phyloP scores from a whole-genome alignment of 2,113 vertebrate species.

The Seriola dumerili region DNA sequence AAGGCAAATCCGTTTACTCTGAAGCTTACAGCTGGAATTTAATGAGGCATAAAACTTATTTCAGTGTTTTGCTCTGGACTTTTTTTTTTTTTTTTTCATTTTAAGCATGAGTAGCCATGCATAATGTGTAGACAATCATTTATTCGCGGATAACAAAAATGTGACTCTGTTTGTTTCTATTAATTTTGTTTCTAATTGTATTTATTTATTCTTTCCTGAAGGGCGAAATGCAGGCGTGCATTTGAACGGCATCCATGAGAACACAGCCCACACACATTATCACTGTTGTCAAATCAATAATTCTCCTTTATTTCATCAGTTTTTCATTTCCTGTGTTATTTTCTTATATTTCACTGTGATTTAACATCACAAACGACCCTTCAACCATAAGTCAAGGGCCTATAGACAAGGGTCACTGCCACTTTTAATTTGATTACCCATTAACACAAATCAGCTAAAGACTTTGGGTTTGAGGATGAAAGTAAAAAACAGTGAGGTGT shows the following conservation, averaged over 20 bases:
- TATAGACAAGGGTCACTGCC: not conserved
- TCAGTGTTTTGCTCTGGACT: slow-evolving; percentile 35
- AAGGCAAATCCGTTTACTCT: slow-evolving; percentile 57
- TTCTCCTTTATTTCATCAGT: too few relatives aligned
- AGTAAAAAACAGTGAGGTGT: not conserved
- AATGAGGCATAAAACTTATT: slow-evolving; percentile 61
- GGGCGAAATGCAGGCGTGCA: slow-evolving; percentile 45
- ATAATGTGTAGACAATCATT: slow-evolving; percentile 71
- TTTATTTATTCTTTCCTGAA: slow-evolving; percentile 50
- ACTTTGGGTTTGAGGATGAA: not conserved
- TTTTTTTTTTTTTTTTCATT: slow-evolving; percentile 55
- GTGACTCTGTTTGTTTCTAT: slow-evolving; percentile 62
- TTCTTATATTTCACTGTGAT: not conserved
- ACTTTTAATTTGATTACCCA: too few relatives aligned
- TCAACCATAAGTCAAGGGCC: not conserved
- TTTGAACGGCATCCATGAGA: slow-evolving; percentile 12
- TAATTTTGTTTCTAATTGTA: slow-evolving; percentile 70
- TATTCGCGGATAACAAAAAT: slow-evolving; percentile 67
- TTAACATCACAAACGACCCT: too few relatives aligned
- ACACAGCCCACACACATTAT: not conserved
- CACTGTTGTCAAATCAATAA: too few relatives aligned
- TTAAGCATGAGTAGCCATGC: slow-evolving; percentile 69
- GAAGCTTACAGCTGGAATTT: slow-evolving; percentile 59
- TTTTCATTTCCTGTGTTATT: not conserved
- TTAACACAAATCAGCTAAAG: not conserved